Evolutionary conservation across 2,888 invertebrate genomes (phyloP).

Genomic region (Cybosia mesomella): DNA sequence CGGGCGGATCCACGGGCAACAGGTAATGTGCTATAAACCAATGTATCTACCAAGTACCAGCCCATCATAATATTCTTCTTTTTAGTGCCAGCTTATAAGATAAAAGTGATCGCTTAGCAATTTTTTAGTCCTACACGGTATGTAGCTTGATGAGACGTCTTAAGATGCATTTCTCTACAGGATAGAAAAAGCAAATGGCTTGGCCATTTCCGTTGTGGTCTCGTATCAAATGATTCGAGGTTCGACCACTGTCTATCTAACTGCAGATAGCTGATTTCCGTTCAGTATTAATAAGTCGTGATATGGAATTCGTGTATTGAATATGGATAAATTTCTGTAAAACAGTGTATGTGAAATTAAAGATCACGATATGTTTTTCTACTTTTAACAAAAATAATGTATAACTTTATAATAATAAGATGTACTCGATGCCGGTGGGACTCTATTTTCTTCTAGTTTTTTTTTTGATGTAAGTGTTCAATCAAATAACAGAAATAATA

Average conservation of each 20-base stretch:
- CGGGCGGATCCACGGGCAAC: too few relatives aligned
- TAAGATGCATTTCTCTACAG: slow-evolving; percentile 56
- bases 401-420: too few relatives aligned
- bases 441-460: too few relatives aligned
- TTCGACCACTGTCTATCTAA: slow-evolving; percentile 50
- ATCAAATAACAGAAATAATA: too few relatives aligned
- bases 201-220: slow-evolving; percentile 75
- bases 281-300: slow-evolving; percentile 11
- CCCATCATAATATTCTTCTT: slow-evolving; percentile 46
- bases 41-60: too few relatives aligned
- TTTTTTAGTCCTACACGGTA: slow-evolving; percentile 44
- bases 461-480: too few relatives aligned
- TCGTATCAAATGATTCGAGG: slow-evolving; percentile 50
- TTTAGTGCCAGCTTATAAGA: slow-evolving; percentile 49
- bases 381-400: too few relatives aligned
- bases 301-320: neutral
- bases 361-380: neutral
- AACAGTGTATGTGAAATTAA: too few relatives aligned
- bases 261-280: slow-evolving; percentile 44
- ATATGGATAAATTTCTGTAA: neutral
- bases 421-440: too few relatives aligned
- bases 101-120: slow-evolving; percentile 39
- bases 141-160: slow-evolving; percentile 43
- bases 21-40: too few relatives aligned
- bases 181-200: slow-evolving; percentile 67